Evolutionary conservation across 2,113 vertebrate species (phyloP).

Genomic region (Ciconia maguari): DNA sequence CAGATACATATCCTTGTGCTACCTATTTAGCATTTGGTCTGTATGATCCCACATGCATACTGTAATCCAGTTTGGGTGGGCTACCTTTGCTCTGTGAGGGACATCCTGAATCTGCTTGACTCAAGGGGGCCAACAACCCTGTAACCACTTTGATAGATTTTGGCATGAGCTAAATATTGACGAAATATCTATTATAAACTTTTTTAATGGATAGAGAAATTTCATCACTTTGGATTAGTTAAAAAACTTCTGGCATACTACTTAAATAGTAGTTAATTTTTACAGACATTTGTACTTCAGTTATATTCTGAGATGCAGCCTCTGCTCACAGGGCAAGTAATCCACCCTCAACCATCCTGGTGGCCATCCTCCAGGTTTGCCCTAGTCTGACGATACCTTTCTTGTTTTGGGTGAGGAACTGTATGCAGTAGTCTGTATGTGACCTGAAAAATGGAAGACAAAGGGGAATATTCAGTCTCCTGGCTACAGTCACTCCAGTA

Average conservation of each 20-base stretch:
- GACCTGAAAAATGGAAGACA: neutral
- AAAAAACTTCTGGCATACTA: neutral
- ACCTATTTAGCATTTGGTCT: neutral
- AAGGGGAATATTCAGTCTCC: neutral
- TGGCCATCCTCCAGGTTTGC: neutral
- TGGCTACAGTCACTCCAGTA: neutral
- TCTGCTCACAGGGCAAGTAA: neutral
- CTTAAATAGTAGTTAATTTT: neutral
- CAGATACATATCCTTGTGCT: neutral
- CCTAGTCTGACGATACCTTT: neutral
- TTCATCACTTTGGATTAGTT: neutral
- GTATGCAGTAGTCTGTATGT: neutral
- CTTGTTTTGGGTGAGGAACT: neutral
- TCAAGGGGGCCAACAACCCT: neutral
- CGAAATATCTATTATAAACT: neutral
- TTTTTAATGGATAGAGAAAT: neutral
- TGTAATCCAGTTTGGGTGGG: neutral
- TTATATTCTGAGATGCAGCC: neutral
- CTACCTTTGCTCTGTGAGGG: neutral
- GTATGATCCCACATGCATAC: rapidly evolving
- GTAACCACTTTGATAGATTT: neutral
- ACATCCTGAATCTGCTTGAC: neutral
- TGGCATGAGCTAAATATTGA: neutral
- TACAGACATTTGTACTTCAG: neutral
- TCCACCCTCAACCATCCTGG: neutral